A percentile compares a stretch with the other conserved stretches of the same genome.
Evolutionary conservation across 2,888 invertebrate genomes (phyloP).

Genomic region (Morpho deidamia): DNA sequence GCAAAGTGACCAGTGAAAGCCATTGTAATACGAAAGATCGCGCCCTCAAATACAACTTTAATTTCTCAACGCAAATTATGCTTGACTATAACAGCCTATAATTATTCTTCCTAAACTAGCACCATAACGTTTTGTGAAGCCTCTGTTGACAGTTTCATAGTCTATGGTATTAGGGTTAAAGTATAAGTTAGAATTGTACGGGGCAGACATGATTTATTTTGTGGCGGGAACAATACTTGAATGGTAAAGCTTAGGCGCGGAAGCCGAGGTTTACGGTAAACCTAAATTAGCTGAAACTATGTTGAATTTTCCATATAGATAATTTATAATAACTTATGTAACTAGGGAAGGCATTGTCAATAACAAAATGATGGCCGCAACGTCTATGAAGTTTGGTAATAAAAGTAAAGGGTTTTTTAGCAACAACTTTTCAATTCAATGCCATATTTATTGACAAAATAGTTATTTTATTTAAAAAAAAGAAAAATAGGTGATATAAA

Average conservation of each 20-base stretch:
- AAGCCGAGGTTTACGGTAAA: slow-evolving; percentile 70
- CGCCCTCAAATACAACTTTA: slow-evolving; percentile 12
- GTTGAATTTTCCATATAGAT: slow-evolving; percentile 29
- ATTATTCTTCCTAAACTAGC: slow-evolving; percentile 11
- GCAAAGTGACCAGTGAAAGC: neutral
- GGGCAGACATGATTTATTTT: slow-evolving; percentile 65
- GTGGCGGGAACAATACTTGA: slow-evolving; percentile 51
- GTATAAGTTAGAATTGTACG: slow-evolving; percentile 37
- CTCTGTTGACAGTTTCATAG: slow-evolving; percentile 25
- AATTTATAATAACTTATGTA: neutral
- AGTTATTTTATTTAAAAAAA: too few relatives aligned
- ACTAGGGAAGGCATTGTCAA: too few relatives aligned
- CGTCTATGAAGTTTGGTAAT: too few relatives aligned
- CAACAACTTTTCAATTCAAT: too few relatives aligned
- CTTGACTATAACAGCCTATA: slow-evolving; percentile 16
- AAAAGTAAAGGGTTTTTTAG: too few relatives aligned
- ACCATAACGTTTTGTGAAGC: neutral
- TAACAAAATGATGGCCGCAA: too few relatives aligned
- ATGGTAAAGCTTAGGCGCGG: slow-evolving; percentile 39
- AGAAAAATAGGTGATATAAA: too few relatives aligned
- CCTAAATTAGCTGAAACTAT: slow-evolving; percentile 65
- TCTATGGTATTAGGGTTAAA: slow-evolving; percentile 36
- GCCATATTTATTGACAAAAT: too few relatives aligned
- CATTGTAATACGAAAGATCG: neutral
- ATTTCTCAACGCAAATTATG: slow-evolving; percentile 13